phyloP scores from a whole-genome alignment of 2,113 vertebrate species.

The Empidonax traillii region DNA sequence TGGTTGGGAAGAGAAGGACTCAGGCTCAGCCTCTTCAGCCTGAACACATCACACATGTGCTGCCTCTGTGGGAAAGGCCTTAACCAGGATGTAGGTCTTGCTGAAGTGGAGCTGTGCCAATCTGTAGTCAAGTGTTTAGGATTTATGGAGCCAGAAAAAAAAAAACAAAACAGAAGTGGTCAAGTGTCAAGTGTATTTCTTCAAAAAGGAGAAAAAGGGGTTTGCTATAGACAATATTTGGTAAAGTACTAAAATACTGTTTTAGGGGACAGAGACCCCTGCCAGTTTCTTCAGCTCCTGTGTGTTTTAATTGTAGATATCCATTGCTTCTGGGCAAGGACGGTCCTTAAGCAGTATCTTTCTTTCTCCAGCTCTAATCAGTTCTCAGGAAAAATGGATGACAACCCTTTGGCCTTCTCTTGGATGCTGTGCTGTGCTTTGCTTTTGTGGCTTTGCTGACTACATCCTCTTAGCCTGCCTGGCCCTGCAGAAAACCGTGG shows the following conservation, averaged over 20 bases:
- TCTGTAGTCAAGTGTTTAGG: background rate
- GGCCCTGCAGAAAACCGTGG: rapidly evolving
- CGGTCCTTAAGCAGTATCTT: background rate
- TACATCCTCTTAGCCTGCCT: background rate
- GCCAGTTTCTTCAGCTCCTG: background rate
- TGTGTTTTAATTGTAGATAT: background rate
- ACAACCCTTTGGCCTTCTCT: rapidly evolving
- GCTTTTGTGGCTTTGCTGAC: background rate
- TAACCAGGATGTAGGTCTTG: background rate
- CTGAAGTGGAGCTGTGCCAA: background rate
- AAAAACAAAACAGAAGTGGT: background rate
- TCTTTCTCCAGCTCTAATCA: background rate
- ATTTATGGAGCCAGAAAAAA: background rate
- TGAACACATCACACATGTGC: background rate
- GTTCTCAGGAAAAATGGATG: background rate
- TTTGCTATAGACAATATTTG: background rate
- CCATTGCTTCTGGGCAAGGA: background rate
- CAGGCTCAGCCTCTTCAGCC: background rate
- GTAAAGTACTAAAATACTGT: background rate
- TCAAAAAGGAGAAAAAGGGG: background rate
- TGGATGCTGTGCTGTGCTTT: background rate
- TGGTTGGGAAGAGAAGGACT: background rate
- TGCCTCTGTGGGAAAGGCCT: background rate
- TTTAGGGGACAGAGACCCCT: background rate
- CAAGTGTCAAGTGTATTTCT: background rate